Conservation (phyloP, 2,888 invertebrate species). For the Acheta domesticus region DNA sequence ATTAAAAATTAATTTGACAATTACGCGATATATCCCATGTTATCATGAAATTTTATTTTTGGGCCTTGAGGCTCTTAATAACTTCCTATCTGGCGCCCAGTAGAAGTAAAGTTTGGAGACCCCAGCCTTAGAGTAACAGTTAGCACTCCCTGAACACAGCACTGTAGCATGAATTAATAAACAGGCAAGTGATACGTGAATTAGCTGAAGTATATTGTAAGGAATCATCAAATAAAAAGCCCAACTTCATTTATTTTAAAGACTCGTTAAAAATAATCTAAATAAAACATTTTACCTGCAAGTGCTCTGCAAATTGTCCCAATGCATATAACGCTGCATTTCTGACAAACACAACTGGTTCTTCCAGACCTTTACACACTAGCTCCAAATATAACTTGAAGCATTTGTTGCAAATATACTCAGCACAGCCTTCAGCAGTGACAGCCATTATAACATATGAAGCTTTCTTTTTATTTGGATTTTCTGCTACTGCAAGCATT, state of each 20-base stretch:
- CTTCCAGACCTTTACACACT: constrained; percentile 66
- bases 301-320: constrained; percentile 75
- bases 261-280: not conserved
- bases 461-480: constrained; percentile 64
- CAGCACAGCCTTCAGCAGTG: constrained; percentile 74
- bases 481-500: constrained; percentile 59
- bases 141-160: too few species aligned
- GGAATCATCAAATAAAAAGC: not conserved
- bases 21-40: too few species aligned
- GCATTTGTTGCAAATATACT: constrained; percentile 68
- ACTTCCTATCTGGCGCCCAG: too few species aligned
- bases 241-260: not conserved
- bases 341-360: constrained; percentile 60
- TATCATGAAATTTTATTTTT: too few species aligned
- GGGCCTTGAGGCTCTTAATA: too few species aligned
- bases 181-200: too few species aligned
- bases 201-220: not conserved
- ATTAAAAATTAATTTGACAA: too few species aligned
- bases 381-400: constrained; percentile 65
- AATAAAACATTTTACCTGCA: constrained; percentile 53
- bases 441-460: constrained; percentile 71
- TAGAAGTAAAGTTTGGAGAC: too few species aligned
- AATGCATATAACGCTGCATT: constrained; percentile 75
- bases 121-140: too few species aligned
- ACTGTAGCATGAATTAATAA: too few species aligned